Base-by-base conservation (phyloP, 2,888 invertebrate species). In the Trichogramma dendrolimi region DNA sequence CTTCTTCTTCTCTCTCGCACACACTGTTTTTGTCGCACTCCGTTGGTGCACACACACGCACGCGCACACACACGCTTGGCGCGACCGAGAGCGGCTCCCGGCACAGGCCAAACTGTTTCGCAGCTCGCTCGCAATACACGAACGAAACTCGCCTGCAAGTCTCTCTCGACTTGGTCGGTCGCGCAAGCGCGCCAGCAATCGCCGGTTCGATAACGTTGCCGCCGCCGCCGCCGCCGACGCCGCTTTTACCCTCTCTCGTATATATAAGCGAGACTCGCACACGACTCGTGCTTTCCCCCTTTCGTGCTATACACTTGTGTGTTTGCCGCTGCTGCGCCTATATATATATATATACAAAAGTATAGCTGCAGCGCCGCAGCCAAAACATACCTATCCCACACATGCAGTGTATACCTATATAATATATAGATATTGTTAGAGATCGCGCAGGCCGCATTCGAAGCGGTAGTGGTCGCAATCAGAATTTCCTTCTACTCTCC, bases 151-250 rank as follows among this genome's bases (percentile, higher is more conserved):
- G 27, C 27, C 27, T 27, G 27, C 27, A 27, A 27, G 27, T 27
- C 27, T 47, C 44, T 46, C 49, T 40, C 2, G 27, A 14, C 14
- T 27, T 2, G 10, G 51, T 40, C 14, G 27, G 60, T 50, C 53
- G 65, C 65, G 65, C 65, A 65, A 65, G 65, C 65, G 65, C 65
- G 65, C 63, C 55, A 63, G 61, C 65, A 58, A 42, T 55, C 48
- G 11, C 48, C 11, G 56, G 65, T 61, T 63, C 63, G 65, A 65
- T 65, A 65, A 63, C 63, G 65, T 56, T 58, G 27, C 27, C 27
- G 27, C 3, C 2, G 27, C 27, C 27, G 27, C 27, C 27, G 27
- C 1, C 27, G 27, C 27, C 27, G 27, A 1, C 27, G 27, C 27
- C 27, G 27, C 27, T 27, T 27, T 27, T 27, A 27, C 27, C 27